Percentiles rank a stretch among this genome's conserved stretches.
phyloP scores from a whole-genome alignment of 2,888 invertebrate genomes.

The Thereva unica region DNA sequence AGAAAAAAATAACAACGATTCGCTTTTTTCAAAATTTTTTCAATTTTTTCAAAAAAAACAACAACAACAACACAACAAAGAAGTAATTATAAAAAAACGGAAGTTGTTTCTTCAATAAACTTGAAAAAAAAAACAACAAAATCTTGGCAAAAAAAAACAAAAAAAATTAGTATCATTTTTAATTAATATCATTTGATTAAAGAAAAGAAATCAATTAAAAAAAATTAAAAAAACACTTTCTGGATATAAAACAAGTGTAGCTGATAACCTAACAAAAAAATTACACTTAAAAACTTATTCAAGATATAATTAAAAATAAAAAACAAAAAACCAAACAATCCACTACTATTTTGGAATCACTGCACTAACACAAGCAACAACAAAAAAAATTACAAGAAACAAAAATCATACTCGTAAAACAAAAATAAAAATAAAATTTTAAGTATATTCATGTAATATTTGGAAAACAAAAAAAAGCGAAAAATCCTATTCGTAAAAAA shows the following conservation, averaged over 20 bases:
- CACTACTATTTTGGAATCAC: constrained; percentile 28
- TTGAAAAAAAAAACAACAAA: neutral
- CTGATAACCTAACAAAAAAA: no score
- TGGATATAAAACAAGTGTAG: no score
- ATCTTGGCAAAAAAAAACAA: neutral
- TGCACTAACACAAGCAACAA: constrained; percentile 19
- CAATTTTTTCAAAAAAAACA: neutral
- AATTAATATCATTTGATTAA: no score
- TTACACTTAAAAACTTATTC: neutral
- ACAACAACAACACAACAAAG: constrained; percentile 26
- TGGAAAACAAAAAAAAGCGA: constrained; percentile 10
- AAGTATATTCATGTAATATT: constrained; percentile 5
- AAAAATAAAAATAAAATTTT: constrained; percentile 17
- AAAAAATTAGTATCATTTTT: no score
- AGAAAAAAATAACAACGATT: no score
- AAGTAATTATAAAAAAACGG: constrained; percentile 11
- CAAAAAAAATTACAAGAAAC: no score
- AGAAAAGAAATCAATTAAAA: no score
- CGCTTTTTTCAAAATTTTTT: no score
- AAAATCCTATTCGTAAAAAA: constrained; percentile 11
- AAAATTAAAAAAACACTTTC: no score
- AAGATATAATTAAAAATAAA: neutral
- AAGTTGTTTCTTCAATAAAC: neutral
- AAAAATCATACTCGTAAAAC: constrained; percentile 24
- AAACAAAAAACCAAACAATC: constrained; percentile 9